Percentiles rank a stretch among this genome's conserved stretches.
Evolutionary conservation across 2,113 vertebrate genomes (phyloP).

Genomic region (Coreoperca whiteheadi): DNA sequence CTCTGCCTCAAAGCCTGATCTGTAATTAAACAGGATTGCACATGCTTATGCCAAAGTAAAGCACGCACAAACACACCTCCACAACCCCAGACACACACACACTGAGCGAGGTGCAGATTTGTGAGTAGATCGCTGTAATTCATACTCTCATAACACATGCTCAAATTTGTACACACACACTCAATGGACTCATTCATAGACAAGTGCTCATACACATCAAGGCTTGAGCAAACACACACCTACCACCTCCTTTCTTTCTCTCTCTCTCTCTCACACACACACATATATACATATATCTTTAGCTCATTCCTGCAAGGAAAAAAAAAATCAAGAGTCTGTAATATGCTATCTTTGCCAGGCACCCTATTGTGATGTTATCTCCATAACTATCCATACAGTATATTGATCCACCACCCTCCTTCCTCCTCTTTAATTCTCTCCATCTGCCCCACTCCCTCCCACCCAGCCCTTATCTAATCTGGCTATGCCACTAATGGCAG

Average conservation of each 20-base stretch:
- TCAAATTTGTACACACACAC: conserved; percentile 58
- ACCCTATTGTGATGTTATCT: conserved; percentile 83
- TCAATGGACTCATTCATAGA: conserved; percentile 74
- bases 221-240: conserved; percentile 55
- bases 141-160: conserved; percentile 64
- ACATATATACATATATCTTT: conserved; percentile 37
- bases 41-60: conserved; percentile 65
- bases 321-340: conserved; percentile 64
- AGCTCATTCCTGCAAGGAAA: conserved; percentile 38
- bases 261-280: conserved; percentile 25
- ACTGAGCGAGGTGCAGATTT: conserved; percentile 24
- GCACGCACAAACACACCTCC: conserved; percentile 58
- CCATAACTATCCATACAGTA: conserved; percentile 75
- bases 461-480: conserved; percentile 83
- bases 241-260: conserved; percentile 2
- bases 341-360: conserved; percentile 74
- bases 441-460: conserved; percentile 73
- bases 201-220: conserved; percentile 54
- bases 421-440: conserved; percentile 78
- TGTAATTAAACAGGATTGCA: conserved; percentile 91
- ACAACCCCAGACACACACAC: conserved; percentile 5
- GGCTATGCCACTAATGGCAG: conserved; percentile 81
- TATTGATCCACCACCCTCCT: conserved; percentile 82
- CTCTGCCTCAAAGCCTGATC: conserved; percentile 87
- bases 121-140: conserved; percentile 61